Evolutionary conservation across 2,113 vertebrate genomes (phyloP).

Genomic region (Puntigrus tetrazona): DNA sequence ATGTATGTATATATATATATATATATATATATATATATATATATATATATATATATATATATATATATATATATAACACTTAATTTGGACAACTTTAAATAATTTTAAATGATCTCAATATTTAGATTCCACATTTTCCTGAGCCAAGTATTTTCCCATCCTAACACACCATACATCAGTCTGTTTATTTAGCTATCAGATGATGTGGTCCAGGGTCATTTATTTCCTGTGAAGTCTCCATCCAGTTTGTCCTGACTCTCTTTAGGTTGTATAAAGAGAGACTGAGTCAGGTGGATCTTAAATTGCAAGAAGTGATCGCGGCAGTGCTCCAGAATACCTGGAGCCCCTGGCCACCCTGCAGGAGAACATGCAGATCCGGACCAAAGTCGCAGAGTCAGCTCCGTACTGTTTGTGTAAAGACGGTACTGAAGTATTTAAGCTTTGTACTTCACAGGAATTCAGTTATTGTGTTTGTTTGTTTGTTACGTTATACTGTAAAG

Average conservation of each 20-base stretch:
- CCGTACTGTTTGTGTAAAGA: neutral
- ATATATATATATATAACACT: too few species aligned
- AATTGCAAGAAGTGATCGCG: conserved; percentile 97
- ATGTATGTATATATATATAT: too few species aligned
- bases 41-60: too few species aligned
- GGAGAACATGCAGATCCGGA: conserved; percentile 99
- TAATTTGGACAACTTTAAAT: too few species aligned
- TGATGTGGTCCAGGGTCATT: too few species aligned
- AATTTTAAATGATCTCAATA: too few species aligned
- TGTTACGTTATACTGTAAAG: neutral
- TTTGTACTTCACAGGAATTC: neutral
- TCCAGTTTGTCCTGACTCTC: neutral
- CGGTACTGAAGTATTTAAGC: neutral
- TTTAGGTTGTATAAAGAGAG: conserved; percentile 94
- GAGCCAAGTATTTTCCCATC: too few species aligned
- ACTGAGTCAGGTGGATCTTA: conserved; percentile 96
- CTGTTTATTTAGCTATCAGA: too few species aligned
- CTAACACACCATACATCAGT: too few species aligned
- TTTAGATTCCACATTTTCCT: too few species aligned
- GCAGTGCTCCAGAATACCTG: conserved; percentile 96
- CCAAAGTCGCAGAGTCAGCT: conserved; percentile 94
- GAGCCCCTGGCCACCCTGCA: conserved; percentile 95
- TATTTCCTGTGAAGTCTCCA: neutral
- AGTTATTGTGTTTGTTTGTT: neutral
- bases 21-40: too few species aligned